Percentiles rank a stretch among this genome's conserved stretches.
These are phyloP conservation scores for Rhingia campestris DNA, from an alignment of 2,888 invertebrate genomes.

Conservation along the genomic window DNA sequence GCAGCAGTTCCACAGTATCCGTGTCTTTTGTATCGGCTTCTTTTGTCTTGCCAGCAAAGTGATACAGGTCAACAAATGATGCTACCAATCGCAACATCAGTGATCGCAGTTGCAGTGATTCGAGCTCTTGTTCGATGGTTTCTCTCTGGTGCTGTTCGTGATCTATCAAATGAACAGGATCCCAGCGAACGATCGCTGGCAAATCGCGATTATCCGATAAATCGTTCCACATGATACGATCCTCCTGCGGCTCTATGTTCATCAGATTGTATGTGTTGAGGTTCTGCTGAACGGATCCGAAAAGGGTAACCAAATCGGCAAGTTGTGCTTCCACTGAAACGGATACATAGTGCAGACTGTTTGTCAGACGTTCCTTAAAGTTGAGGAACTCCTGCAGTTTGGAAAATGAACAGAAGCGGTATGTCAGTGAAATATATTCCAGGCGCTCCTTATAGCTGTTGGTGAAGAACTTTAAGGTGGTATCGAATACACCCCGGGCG, in stretches of 20 bases:
- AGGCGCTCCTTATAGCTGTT: conserved; percentile 95
- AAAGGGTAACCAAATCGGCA: conserved; percentile 86
- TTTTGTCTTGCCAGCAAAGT: conserved; percentile 74
- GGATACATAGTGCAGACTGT: conserved; percentile 90
- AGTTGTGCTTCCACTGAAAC: conserved; percentile 88
- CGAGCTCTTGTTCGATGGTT: conserved; percentile 81
- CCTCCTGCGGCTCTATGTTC: conserved; percentile 85
- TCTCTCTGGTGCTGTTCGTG: conserved; percentile 78
- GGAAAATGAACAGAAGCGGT: conserved; percentile 96
- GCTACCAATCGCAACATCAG: conserved; percentile 80
- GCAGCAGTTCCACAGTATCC: conserved; percentile 78
- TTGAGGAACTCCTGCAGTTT: conserved; percentile 95
- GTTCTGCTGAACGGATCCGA: conserved; percentile 81
- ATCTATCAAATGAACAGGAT: conserved; percentile 84
- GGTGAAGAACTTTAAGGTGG: conserved; percentile 92
- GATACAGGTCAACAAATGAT: conserved; percentile 80
- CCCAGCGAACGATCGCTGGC: conserved; percentile 88
- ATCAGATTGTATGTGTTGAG: conserved; percentile 84
- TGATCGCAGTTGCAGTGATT: conserved; percentile 80
- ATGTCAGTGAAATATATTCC: conserved; percentile 95
- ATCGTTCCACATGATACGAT: conserved; percentile 85
- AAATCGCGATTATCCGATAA: conserved; percentile 91
- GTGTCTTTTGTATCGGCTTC: conserved; percentile 74
- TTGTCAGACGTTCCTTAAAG: conserved; percentile 90
- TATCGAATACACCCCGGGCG: conserved; percentile 88